Evolutionary conservation across 2,113 vertebrate species (phyloP).

Genomic region (Haemorhous mexicanus): DNA sequence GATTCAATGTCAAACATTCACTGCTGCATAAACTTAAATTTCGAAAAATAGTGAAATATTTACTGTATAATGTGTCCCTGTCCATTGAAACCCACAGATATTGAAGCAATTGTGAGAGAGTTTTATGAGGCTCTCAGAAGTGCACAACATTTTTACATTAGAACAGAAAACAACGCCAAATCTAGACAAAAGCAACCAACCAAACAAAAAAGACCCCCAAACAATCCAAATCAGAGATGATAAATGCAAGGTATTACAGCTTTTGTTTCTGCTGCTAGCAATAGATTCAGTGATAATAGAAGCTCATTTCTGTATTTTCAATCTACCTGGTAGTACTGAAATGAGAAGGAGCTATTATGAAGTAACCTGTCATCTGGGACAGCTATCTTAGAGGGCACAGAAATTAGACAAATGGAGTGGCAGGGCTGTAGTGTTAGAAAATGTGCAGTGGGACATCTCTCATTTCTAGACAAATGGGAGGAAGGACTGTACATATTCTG

Average conservation of each 20-base stretch:
- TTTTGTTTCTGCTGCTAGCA: background rate
- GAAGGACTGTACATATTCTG: background rate
- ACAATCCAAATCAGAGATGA: background rate
- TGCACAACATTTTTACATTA: background rate
- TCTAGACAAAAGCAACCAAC: background rate
- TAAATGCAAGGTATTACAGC: background rate
- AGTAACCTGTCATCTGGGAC: background rate
- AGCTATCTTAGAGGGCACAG: background rate
- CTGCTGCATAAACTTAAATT: background rate
- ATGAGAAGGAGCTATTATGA: background rate
- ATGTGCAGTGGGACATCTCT: background rate
- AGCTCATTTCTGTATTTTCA: background rate
- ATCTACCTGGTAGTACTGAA: background rate
- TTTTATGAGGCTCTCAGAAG: background rate
- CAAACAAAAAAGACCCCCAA: background rate
- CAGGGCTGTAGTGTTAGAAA: background rate
- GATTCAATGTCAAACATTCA: background rate
- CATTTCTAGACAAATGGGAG: background rate
- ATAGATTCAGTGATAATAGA: background rate
- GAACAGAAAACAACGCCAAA: background rate
- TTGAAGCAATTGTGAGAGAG: background rate
- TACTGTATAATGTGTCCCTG: background rate
- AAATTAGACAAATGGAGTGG: constrained; percentile 5
- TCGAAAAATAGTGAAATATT: background rate
- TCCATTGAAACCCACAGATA: background rate